A percentile compares a stretch with the other conserved stretches of the same genome.
phyloP scores from a whole-genome alignment of 23 tunicate species.

The Aplidium turbinatum region DNA sequence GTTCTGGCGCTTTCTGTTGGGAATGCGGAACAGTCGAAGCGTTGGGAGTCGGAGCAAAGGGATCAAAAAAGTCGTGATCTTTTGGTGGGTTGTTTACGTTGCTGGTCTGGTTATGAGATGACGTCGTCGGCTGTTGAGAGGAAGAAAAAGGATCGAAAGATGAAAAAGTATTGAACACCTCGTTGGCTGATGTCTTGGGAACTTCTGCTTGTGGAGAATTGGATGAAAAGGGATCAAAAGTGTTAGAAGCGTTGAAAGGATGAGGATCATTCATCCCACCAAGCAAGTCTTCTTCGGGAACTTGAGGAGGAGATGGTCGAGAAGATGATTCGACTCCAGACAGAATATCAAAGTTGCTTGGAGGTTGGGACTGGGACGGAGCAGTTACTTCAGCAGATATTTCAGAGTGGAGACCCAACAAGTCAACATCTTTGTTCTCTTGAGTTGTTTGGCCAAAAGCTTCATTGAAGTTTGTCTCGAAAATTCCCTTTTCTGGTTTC shows the following conservation, averaged over 20 bases:
- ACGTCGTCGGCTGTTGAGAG: background rate
- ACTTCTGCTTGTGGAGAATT: background rate
- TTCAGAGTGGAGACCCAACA: constrained; percentile 49
- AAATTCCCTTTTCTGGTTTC: background rate
- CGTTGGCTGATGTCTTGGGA: background rate
- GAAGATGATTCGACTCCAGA: constrained; percentile 45
- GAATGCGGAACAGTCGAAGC: background rate
- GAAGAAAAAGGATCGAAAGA: constrained; percentile 85
- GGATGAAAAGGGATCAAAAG: constrained; percentile 77
- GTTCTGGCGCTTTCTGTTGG: constrained; percentile 5
- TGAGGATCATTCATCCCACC: constrained; percentile 50
- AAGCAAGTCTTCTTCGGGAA: constrained; percentile 46
- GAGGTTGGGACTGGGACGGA: constrained; percentile 16
- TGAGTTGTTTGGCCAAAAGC: background rate
- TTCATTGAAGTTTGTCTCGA: background rate
- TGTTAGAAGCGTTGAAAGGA: background rate
- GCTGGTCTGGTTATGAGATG: too few species aligned
- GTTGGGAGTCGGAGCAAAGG: constrained; percentile 37
- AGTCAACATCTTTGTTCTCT: constrained; percentile 72
- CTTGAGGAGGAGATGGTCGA: background rate
- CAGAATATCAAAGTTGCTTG: constrained; percentile 71
- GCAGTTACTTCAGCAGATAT: background rate
- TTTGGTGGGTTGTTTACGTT: constrained; percentile 11
- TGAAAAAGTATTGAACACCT: constrained; percentile 49
- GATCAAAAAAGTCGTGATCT: constrained; percentile 54